These are phyloP conservation scores for Asteroscopus sphinx DNA, from an alignment of 2,888 invertebrate genomes.

Conservation along the genomic window DNA sequence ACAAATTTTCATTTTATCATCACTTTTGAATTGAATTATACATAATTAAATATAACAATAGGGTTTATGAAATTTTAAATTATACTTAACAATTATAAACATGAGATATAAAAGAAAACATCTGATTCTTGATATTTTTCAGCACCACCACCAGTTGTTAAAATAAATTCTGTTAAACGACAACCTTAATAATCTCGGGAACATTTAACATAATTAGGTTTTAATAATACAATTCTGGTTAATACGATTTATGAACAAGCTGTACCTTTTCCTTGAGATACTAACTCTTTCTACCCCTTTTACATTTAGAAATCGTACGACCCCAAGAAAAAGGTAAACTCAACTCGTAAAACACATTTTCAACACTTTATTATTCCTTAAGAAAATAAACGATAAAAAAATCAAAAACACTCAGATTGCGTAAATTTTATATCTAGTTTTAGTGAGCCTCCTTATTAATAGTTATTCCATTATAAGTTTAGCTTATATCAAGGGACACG, in stretches of 20 bases:
- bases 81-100: slow-evolving; percentile 35
- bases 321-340: slow-evolving; percentile 37
- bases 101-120: slow-evolving; percentile 20
- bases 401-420: slow-evolving; percentile 78
- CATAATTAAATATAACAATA: slow-evolving; percentile 61
- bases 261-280: slow-evolving; percentile 40
- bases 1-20: slow-evolving; percentile 67
- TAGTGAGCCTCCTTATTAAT: slow-evolving; percentile 83
- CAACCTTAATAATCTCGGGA: slow-evolving; percentile 51
- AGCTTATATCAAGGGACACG: slow-evolving; percentile 80
- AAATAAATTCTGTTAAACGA: slow-evolving; percentile 46
- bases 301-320: slow-evolving; percentile 16
- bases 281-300: slow-evolving; percentile 18
- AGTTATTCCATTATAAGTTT: slow-evolving; percentile 67
- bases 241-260: slow-evolving; percentile 42
- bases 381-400: slow-evolving; percentile 60
- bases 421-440: slow-evolving; percentile 69
- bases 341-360: slow-evolving; percentile 28
- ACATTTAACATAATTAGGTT: slow-evolving; percentile 52
- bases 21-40: slow-evolving; percentile 66
- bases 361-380: slow-evolving; percentile 28
- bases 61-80: slow-evolving; percentile 51
- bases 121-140: slow-evolving; percentile 37
- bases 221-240: slow-evolving; percentile 40
- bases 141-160: slow-evolving; percentile 52